Evolutionary conservation across 2,888 invertebrate genomes (phyloP).

Genomic region (Tenthredo distinguenda): DNA sequence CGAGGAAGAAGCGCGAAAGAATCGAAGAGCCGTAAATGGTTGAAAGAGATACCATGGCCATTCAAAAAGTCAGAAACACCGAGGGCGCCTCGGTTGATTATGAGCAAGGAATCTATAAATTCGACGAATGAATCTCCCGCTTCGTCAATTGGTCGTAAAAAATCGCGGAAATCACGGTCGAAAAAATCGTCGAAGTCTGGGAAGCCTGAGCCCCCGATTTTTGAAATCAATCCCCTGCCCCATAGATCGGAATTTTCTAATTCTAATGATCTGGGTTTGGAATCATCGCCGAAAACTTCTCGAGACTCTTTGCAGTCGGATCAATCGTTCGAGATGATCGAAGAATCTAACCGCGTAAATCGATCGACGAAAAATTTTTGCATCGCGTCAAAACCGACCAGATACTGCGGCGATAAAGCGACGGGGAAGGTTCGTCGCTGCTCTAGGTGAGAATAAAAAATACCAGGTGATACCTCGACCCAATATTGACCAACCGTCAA

Average conservation of each 20-base stretch:
- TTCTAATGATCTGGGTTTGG: not conserved
- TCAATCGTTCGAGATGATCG: not conserved
- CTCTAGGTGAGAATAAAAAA: not conserved
- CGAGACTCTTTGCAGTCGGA: not conserved
- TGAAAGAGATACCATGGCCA: not conserved
- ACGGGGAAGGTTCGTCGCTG: not conserved
- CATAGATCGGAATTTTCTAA: not conserved
- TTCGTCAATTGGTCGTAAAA: not conserved
- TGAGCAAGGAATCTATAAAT: slow-evolving; percentile 16
- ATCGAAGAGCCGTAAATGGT: not conserved
- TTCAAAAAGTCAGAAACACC: not conserved
- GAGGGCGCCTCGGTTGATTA: not conserved
- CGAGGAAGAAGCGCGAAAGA: not conserved
- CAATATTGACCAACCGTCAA: not conserved
- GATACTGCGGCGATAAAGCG: not conserved
- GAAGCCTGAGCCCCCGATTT: not conserved
- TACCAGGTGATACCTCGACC: not conserved
- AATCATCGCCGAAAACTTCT: not conserved
- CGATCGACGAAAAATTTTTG: not conserved
- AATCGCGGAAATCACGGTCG: not conserved
- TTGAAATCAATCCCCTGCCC: not conserved
- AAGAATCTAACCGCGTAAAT: not conserved
- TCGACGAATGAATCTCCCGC: not conserved
- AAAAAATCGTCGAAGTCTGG: not conserved
- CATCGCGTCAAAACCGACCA: not conserved